Conservation (phyloP, 2,888 invertebrate genomes). For the Netelia melanura region DNA sequence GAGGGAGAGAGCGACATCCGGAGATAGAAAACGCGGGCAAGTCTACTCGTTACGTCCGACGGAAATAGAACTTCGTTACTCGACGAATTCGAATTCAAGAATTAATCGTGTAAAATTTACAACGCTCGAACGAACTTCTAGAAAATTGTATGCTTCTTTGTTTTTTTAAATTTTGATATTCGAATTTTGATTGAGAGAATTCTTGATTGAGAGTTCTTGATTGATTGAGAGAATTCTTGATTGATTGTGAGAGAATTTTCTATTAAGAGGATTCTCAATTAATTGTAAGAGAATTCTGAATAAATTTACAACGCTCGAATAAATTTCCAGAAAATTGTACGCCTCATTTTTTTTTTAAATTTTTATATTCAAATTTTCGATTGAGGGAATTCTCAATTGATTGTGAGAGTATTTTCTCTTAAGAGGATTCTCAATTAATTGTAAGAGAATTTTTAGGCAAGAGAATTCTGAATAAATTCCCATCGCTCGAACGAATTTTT, state of each 20-base stretch:
- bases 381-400: too few relatives aligned
- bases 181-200: not conserved
- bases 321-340: not conserved
- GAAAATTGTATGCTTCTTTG: not conserved
- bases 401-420: too few relatives aligned
- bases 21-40: conserved; percentile 5
- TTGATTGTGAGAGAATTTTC: too few relatives aligned
- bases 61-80: conserved; percentile 50
- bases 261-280: too few relatives aligned
- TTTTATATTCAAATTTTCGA: not conserved
- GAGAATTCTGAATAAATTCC: not conserved
- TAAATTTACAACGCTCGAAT: not conserved
- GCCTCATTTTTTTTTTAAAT: not conserved
- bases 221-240: too few relatives aligned
- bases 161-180: not conserved
- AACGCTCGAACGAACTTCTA: not conserved
- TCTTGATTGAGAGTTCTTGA: too few relatives aligned
- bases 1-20: not conserved
- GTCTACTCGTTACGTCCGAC: conserved; percentile 39
- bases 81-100: conserved; percentile 16
- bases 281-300: too few relatives aligned
- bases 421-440: too few relatives aligned
- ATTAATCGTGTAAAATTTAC: conserved; percentile 34
- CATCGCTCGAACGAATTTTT: not conserved
- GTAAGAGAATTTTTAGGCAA: too few relatives aligned